Evolutionary conservation across 2,888 invertebrate genomes (phyloP).

Genomic region (Dioctria linearis): DNA sequence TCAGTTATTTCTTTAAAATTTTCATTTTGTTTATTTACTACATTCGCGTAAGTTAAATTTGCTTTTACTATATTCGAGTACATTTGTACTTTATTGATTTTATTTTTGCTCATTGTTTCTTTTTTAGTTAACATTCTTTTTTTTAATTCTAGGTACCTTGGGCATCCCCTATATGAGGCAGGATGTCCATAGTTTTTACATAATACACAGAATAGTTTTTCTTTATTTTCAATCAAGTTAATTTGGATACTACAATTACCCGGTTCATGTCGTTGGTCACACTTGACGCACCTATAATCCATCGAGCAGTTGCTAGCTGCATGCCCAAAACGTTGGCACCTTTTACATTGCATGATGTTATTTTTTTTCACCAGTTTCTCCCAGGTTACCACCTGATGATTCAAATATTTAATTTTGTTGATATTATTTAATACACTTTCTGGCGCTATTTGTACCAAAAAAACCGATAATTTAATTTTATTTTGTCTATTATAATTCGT

Average conservation of each 20-base stretch:
- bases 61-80: no score
- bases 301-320: constrained; percentile 37
- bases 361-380: no score
- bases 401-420: no score
- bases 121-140: neutral
- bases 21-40: no score
- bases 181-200: constrained; percentile 38
- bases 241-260: neutral
- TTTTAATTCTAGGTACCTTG: constrained; percentile 2
- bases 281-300: constrained; percentile 37
- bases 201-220: constrained; percentile 9
- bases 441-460: no score
- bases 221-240: neutral
- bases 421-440: no score
- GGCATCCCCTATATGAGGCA: constrained; percentile 38
- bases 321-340: constrained; percentile 48
- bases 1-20: no score
- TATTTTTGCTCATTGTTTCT: neutral
- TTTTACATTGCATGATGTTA: constrained; percentile 24
- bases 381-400: no score
- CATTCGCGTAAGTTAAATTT: no score
- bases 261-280: constrained; percentile 19
- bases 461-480: no score
- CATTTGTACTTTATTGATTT: no score
- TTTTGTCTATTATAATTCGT: neutral